phyloP scores from a whole-genome alignment of 1,140 invertebrate genomes.

The Anastatus disparis region DNA sequence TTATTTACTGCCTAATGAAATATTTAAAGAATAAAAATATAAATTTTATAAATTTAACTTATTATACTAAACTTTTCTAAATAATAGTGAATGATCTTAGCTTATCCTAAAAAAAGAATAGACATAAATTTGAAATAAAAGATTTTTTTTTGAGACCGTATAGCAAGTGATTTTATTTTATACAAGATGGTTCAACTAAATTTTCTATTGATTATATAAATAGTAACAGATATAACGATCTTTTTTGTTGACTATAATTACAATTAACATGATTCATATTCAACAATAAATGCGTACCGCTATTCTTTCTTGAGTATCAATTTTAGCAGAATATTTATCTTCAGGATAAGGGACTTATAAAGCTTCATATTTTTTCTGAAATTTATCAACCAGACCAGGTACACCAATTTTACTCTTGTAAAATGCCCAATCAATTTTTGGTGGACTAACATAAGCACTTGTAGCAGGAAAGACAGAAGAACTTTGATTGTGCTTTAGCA shows the following conservation, averaged over 20 bases:
- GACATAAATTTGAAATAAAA: conserved; percentile 4
- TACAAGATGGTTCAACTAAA: not conserved
- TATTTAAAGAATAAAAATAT: too few relatives aligned
- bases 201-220: not conserved
- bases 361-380: conserved; percentile 82
- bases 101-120: too few relatives aligned
- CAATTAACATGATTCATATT: not conserved
- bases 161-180: not conserved
- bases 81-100: too few relatives aligned
- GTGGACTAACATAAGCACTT: conserved; percentile 87
- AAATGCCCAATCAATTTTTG: conserved; percentile 83
- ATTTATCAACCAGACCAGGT: conserved; percentile 81
- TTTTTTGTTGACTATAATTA: too few relatives aligned
- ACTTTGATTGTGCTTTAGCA: conserved; percentile 75
- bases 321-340: conserved; percentile 73
- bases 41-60: too few relatives aligned
- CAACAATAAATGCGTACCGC: conserved; percentile 60
- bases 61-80: too few relatives aligned
- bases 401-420: conserved; percentile 78
- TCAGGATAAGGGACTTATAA: conserved; percentile 82
- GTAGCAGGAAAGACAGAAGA: conserved; percentile 83
- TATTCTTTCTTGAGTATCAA: conserved; percentile 78
- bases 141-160: conserved; percentile 8
- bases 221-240: too few relatives aligned
- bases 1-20: too few relatives aligned